Conservation (phyloP, 2,113 vertebrate species). For the Leucoraja erinaceus region DNA sequence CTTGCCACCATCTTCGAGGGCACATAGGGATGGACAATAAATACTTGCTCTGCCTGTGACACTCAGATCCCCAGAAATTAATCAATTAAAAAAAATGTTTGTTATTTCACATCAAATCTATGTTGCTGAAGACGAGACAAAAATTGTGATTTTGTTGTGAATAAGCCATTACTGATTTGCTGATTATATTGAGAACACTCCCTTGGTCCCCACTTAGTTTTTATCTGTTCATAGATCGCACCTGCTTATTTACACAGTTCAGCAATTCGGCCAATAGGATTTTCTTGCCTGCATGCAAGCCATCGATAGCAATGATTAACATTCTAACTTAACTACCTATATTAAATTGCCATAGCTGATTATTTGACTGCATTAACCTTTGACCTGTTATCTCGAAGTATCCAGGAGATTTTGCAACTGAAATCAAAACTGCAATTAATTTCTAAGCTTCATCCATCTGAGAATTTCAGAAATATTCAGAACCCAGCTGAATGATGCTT, state of each 20-base stretch:
- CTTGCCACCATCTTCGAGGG: too few relatives aligned
- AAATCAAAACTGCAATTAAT: background rate
- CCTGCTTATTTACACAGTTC: background rate
- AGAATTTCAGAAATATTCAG: background rate
- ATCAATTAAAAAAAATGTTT: background rate
- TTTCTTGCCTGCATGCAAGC: background rate
- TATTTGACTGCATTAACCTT: background rate
- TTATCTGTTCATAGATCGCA: background rate
- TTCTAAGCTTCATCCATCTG: background rate
- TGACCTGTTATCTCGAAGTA: background rate
- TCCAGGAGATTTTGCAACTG: background rate
- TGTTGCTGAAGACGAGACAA: background rate
- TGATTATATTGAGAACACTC: background rate
- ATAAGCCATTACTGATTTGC: background rate
- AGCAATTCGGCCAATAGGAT: background rate
- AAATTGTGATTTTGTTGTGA: background rate
- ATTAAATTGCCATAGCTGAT: background rate
- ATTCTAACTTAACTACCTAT: background rate
- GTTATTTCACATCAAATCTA: background rate
- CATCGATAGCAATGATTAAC: conserved; percentile 24
- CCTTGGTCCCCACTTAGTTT: background rate
- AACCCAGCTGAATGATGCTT: too few relatives aligned
- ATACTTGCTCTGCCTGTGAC: too few relatives aligned
- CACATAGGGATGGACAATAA: too few relatives aligned
- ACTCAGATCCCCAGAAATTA: too few relatives aligned